Conservation (phyloP, 1,140 invertebrate species). For the Gryllus bimaculatus region DNA sequence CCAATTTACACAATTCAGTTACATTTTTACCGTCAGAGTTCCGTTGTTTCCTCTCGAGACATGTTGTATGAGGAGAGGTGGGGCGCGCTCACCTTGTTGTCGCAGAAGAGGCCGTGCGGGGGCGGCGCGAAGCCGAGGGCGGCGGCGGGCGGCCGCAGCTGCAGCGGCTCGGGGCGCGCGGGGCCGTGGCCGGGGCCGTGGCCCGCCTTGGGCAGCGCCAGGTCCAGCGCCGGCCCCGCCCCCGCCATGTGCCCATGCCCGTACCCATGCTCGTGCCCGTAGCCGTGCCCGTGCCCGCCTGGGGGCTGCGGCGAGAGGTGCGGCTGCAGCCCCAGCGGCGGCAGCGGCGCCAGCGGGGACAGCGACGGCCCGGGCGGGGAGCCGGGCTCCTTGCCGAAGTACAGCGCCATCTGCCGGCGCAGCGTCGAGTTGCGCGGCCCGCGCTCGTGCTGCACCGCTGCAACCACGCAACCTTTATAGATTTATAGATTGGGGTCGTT, state of each 20-base stretch:
- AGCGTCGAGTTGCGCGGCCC: constrained; percentile 91
- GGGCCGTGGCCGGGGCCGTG: neutral
- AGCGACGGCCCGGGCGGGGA: constrained; percentile 28
- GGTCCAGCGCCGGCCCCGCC: constrained; percentile 16
- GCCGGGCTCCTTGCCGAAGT: constrained; percentile 49
- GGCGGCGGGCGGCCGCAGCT: neutral
- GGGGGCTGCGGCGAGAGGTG: constrained; percentile 15
- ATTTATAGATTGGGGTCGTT: no score
- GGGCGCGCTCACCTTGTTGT: neutral
- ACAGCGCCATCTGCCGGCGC: constrained; percentile 72
- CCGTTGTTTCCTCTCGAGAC: no score
- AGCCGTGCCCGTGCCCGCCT: neutral
- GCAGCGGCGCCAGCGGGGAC: constrained; percentile 32
- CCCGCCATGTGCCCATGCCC: no score
- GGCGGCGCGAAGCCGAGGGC: constrained; percentile 17
- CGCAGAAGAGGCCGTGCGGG: constrained; percentile 29
- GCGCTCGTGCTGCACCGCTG: constrained; percentile 95
- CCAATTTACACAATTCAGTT: no score
- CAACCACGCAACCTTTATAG: constrained; percentile 2
- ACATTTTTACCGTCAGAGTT: no score
- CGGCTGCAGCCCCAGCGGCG: constrained; percentile 24
- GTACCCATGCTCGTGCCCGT: neutral
- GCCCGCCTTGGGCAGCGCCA: constrained; percentile 22
- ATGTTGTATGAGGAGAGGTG: no score
- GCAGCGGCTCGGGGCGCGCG: neutral